Conservation (phyloP, 2,113 vertebrate species). For the Phyllostomus hastatus region DNA sequence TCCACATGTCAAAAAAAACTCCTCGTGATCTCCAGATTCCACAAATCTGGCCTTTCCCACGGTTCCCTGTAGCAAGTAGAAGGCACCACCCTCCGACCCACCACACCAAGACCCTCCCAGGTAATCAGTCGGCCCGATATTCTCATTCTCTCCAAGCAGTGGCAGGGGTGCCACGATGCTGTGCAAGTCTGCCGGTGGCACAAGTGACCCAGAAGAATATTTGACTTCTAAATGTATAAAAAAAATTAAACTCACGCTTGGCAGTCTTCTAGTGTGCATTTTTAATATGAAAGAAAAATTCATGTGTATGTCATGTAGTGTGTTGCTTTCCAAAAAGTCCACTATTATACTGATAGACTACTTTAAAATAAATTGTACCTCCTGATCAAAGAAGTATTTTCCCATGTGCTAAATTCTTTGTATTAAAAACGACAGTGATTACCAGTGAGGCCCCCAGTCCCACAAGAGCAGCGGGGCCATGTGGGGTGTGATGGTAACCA, state of each 20-base stretch:
- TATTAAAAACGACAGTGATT: not conserved
- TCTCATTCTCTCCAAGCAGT: not conserved
- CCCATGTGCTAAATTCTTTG: not conserved
- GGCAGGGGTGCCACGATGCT: not conserved
- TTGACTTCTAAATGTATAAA: not conserved
- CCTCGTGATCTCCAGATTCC: not conserved
- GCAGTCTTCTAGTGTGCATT: not conserved
- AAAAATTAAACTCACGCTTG: not conserved
- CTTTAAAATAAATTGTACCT: not conserved
- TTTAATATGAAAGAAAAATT: not conserved
- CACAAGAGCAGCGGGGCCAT: not conserved
- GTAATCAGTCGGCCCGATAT: not conserved
- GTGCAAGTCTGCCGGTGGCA: not conserved
- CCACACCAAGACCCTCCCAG: not conserved
- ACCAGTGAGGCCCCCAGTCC: not conserved
- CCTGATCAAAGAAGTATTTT: not conserved
- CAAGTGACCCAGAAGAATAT: not conserved
- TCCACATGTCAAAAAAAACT: not conserved
- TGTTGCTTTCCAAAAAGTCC: not conserved
- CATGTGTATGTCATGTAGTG: not conserved
- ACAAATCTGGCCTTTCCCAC: not conserved
- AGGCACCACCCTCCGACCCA: not conserved
- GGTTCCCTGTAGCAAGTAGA: not conserved
- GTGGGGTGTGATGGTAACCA: not conserved
- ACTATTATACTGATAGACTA: not conserved